phyloP scores from a whole-genome alignment of 1,140 invertebrate genomes.

The Eumeta japonica region DNA sequence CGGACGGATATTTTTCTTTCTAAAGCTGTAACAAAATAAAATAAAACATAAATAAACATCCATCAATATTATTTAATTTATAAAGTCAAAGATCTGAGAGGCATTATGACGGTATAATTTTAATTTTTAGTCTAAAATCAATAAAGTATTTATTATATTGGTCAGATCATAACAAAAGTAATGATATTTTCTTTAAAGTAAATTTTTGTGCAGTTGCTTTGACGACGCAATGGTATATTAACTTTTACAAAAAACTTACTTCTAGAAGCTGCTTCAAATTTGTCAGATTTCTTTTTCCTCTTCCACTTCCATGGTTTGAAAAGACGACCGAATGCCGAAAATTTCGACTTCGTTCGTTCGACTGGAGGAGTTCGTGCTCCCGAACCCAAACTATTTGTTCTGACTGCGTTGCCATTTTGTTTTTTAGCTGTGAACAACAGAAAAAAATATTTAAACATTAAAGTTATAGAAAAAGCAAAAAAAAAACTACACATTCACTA shows the following conservation, averaged over 20 bases:
- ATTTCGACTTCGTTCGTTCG: conserved; percentile 85
- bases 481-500: too few species aligned
- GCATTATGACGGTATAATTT: too few species aligned
- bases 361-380: conserved; percentile 74
- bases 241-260: conserved; percentile 80
- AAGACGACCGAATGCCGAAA: conserved; percentile 88
- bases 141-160: too few species aligned
- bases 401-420: conserved; percentile 85
- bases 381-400: conserved; percentile 82
- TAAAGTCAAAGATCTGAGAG: too few species aligned
- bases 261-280: conserved; percentile 92
- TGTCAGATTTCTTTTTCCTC: conserved; percentile 97
- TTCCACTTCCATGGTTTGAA: conserved; percentile 99
- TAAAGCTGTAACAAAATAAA: conserved; percentile 71
- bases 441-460: conserved; percentile 8
- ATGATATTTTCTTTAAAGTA: too few species aligned
- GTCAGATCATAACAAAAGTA: too few species aligned
- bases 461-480: too few species aligned
- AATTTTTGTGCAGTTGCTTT: too few species aligned
- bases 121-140: too few species aligned
- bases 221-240: too few species aligned
- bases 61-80: conserved; percentile 1
- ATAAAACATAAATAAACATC: conserved; percentile 5
- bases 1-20: conserved; percentile 97
- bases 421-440: conserved; percentile 80